Evolutionary conservation across 2,113 vertebrate genomes (phyloP).

Genomic region (Cyrtonyx montezumae): DNA sequence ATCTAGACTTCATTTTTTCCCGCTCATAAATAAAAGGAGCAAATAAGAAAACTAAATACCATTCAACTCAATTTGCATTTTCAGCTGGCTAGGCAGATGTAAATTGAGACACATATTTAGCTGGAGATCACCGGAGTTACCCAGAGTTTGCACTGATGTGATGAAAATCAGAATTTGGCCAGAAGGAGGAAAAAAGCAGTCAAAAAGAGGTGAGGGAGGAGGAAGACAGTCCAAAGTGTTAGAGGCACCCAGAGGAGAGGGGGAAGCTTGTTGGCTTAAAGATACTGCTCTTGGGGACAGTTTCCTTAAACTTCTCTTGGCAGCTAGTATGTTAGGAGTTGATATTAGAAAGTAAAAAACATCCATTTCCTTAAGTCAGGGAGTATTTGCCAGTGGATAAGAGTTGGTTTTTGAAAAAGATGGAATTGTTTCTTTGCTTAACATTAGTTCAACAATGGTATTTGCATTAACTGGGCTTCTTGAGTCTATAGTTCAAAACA

Average conservation of each 20-base stretch:
- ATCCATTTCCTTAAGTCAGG: neutral
- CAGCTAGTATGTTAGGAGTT: neutral
- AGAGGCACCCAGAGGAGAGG: neutral
- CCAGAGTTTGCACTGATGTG: neutral
- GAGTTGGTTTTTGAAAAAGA: neutral
- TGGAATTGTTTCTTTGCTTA: neutral
- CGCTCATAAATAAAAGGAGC: neutral
- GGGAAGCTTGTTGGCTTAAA: neutral
- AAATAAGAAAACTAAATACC: neutral
- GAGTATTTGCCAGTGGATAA: neutral
- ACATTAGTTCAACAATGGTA: neutral
- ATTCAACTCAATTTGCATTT: constrained; percentile 8
- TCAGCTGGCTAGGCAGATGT: neutral
- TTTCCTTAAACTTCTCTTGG: constrained; percentile 25
- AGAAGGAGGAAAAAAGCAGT: neutral
- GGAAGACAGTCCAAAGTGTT: neutral
- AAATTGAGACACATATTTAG: constrained; percentile 26
- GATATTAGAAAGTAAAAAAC: neutral
- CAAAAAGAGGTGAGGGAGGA: neutral
- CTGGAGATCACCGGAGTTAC: constrained; percentile 11
- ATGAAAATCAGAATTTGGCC: neutral
- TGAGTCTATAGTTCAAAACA: neutral
- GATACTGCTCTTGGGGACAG: neutral
- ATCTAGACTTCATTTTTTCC: neutral
- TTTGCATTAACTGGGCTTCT: neutral